Evolutionary conservation across 1,140 invertebrate species (phyloP).

Genomic region (Eufriesea mexicana): DNA sequence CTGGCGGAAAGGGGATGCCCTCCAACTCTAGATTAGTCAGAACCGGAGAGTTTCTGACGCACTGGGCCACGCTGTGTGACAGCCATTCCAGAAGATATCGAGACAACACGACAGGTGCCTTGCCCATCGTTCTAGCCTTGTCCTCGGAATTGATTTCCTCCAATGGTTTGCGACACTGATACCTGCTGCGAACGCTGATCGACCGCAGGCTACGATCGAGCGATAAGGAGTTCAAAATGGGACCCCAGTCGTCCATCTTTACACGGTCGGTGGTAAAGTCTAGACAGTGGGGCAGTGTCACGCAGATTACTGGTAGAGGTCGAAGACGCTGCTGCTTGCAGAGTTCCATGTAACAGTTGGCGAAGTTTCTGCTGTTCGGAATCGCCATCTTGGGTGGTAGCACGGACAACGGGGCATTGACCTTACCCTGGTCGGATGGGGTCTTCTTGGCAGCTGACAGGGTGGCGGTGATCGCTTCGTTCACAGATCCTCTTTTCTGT

Average conservation of each 20-base stretch:
- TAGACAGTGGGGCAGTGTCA: slow-evolving; percentile 78
- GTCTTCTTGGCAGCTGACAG: slow-evolving; percentile 16
- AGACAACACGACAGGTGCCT: slow-evolving; percentile 81
- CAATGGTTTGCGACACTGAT: slow-evolving; percentile 77
- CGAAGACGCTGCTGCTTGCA: slow-evolving; percentile 74
- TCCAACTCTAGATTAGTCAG: slow-evolving; percentile 85
- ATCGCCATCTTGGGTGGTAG: slow-evolving; percentile 58
- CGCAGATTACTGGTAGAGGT: slow-evolving; percentile 78
- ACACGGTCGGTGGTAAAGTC: slow-evolving; percentile 87
- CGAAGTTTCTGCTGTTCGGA: slow-evolving; percentile 71
- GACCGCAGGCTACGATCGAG: slow-evolving; percentile 84
- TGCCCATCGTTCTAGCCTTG: slow-evolving; percentile 79
- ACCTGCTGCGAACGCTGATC: slow-evolving; percentile 76
- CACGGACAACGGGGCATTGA: slow-evolving; percentile 6
- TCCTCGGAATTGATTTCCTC: slow-evolving; percentile 84
- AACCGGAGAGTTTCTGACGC: slow-evolving; percentile 82
- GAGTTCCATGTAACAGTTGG: slow-evolving; percentile 77
- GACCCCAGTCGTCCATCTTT: slow-evolving; percentile 87
- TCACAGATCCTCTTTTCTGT: not conserved
- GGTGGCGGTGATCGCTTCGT: slow-evolving; percentile 12
- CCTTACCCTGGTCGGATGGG: slow-evolving; percentile 33
- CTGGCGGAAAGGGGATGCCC: slow-evolving; percentile 85
- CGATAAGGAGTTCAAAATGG: slow-evolving; percentile 86
- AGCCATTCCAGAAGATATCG: slow-evolving; percentile 81
- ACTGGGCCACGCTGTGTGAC: slow-evolving; percentile 82